Evolutionary conservation across 2,888 invertebrate genomes (phyloP).

Genomic region (Zaprionus lineosus): DNA sequence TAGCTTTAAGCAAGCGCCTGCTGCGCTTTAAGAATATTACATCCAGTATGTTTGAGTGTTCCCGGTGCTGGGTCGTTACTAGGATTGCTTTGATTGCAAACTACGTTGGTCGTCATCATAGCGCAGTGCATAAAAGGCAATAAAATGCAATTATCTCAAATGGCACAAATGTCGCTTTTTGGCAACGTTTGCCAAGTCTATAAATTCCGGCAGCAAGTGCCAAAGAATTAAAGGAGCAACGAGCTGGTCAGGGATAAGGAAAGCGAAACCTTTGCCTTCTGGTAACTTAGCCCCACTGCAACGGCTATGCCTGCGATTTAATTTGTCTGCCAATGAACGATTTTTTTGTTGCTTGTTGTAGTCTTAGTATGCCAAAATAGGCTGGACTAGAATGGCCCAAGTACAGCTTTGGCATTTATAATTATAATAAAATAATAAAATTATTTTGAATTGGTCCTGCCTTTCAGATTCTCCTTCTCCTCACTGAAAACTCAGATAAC

Average conservation of each 20-base stretch:
- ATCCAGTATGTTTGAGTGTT: constrained; percentile 15
- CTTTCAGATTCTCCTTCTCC: too few relatives aligned
- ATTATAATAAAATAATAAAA: too few relatives aligned
- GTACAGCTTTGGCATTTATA: too few relatives aligned
- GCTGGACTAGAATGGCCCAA: too few relatives aligned
- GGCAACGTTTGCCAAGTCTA: constrained; percentile 66
- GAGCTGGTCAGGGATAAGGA: constrained; percentile 8
- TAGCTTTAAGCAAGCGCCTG: constrained; percentile 45
- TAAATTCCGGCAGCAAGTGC: constrained; percentile 64
- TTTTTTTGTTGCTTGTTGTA: constrained; percentile 53
- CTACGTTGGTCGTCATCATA: constrained; percentile 35
- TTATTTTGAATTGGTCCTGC: too few relatives aligned
- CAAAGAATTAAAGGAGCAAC: constrained; percentile 34
- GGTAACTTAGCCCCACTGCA: constrained; percentile 20
- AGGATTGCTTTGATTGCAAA: constrained; percentile 30
- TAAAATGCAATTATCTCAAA: constrained; percentile 77
- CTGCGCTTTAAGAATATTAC: constrained; percentile 51
- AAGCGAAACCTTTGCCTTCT: constrained; percentile 12
- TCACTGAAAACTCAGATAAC: too few relatives aligned
- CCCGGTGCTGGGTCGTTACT: too few relatives aligned
- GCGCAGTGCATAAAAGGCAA: constrained; percentile 69
- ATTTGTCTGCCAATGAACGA: constrained; percentile 68
- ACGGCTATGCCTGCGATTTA: constrained; percentile 56
- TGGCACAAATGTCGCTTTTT: constrained; percentile 74
- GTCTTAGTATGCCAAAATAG: too few relatives aligned